These are phyloP conservation scores for Physocephala rufipes DNA, from an alignment of 2,888 invertebrate genomes.

Conservation along the genomic window DNA sequence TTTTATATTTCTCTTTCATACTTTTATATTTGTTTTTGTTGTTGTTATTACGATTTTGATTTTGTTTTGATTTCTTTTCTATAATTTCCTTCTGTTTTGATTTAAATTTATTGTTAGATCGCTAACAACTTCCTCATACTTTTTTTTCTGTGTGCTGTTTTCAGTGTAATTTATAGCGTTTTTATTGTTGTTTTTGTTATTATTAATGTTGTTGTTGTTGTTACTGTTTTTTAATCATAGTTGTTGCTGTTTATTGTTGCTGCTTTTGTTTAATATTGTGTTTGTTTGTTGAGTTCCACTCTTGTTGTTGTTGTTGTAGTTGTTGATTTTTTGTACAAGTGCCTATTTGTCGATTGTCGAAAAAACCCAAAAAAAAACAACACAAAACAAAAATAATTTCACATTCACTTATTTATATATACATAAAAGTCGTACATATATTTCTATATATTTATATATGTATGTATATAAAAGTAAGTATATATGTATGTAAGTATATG, in stretches of 20 bases:
- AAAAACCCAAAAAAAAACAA: slow-evolving; percentile 45
- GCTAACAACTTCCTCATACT: background rate
- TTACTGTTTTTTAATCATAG: slow-evolving; percentile 39
- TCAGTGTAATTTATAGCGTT: background rate
- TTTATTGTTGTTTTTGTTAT: background rate
- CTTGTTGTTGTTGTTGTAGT: slow-evolving; percentile 35
- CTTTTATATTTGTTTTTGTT: slow-evolving; percentile 1
- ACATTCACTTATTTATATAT: slow-evolving; percentile 26
- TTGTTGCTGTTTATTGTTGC: slow-evolving; percentile 38
- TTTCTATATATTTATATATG: slow-evolving; percentile 23
- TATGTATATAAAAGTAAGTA: slow-evolving; percentile 21
- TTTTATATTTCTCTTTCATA: background rate
- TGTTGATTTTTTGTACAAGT: slow-evolving; percentile 61
- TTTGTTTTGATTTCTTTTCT: background rate
- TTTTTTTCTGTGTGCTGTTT: background rate
- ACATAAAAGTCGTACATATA: slow-evolving; percentile 28
- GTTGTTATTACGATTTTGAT: background rate
- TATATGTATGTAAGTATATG: slow-evolving; percentile 19
- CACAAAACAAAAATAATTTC: slow-evolving; percentile 41
- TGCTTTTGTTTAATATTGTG: slow-evolving; percentile 41
- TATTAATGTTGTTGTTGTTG: background rate
- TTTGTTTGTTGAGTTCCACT: slow-evolving; percentile 5
- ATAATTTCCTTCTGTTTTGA: background rate
- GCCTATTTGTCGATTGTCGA: slow-evolving; percentile 68
- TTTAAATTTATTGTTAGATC: background rate